phyloP scores from a whole-genome alignment of 2,113 vertebrate genomes.

The Dipodomys ordii region DNA sequence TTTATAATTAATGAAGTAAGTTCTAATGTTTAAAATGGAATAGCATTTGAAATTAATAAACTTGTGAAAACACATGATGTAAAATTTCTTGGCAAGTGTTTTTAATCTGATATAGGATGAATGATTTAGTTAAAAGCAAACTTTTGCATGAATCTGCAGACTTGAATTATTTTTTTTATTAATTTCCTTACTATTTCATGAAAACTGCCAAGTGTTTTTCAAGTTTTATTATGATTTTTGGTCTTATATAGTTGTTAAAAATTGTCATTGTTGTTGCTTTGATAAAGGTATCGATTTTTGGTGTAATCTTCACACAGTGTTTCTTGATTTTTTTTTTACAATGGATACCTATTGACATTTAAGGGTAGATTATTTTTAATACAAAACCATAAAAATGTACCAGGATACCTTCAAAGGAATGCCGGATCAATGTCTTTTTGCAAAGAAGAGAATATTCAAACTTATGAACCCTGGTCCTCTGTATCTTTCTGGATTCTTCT shows the following conservation, averaged over 20 bases:
- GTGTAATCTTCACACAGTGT: neutral
- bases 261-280: neutral
- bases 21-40: conserved; percentile 26
- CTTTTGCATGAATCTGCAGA: neutral
- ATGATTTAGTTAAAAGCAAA: conserved; percentile 47
- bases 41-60: conserved; percentile 45
- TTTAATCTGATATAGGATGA: neutral
- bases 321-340: neutral
- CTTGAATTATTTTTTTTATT: neutral
- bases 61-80: conserved; percentile 9
- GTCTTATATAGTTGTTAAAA: neutral
- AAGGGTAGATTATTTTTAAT: neutral
- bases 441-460: neutral
- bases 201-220: neutral
- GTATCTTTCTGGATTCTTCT: neutral
- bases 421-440: neutral
- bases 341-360: neutral
- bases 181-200: conserved; percentile 26
- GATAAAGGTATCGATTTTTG: neutral
- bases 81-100: conserved; percentile 25
- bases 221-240: conserved; percentile 23
- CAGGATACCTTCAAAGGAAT: neutral
- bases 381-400: neutral
- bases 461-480: neutral
- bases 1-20: conserved; percentile 30